Evolutionary conservation across 1,140 invertebrate species (phyloP).

Genomic region (Drosophila pallidifrons): DNA sequence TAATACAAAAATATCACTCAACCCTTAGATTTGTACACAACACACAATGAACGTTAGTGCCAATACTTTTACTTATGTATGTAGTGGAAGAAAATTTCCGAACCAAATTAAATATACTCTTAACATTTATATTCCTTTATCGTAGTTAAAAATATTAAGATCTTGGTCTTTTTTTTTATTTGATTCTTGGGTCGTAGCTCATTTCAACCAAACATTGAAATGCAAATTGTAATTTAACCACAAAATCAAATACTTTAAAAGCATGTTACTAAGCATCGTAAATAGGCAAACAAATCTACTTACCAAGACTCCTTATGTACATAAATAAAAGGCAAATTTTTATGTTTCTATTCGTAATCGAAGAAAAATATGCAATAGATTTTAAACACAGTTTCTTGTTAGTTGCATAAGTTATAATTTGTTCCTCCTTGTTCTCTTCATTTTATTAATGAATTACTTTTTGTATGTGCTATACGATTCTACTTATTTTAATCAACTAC

Average conservation of each 20-base stretch:
- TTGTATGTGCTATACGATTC: constrained; percentile 54
- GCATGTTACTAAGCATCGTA: constrained; percentile 68
- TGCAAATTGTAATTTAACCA: constrained; percentile 49
- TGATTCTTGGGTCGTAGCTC: constrained; percentile 59
- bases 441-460: constrained; percentile 49
- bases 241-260: constrained; percentile 46
- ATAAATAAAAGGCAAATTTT: constrained; percentile 45
- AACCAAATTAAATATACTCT: constrained; percentile 26
- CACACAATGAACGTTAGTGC: constrained; percentile 75
- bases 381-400: constrained; percentile 54
- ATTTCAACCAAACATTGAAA: constrained; percentile 20
- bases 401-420: constrained; percentile 48
- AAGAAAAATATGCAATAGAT: constrained; percentile 34
- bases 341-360: constrained; percentile 37
- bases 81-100: constrained; percentile 46
- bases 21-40: constrained; percentile 48
- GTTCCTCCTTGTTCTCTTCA: constrained; percentile 42
- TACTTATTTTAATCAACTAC: constrained; percentile 67
- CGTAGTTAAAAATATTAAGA: constrained; percentile 46
- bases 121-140: constrained; percentile 26
- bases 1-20: constrained; percentile 27
- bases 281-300: constrained; percentile 40
- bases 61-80: constrained; percentile 58
- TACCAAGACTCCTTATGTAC: constrained; percentile 52
- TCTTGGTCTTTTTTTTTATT: constrained; percentile 19